Percentiles rank a stretch among this genome's conserved stretches.
Evolutionary conservation across 2,797 vertebrate species (phyloP).

Genomic region (Stomatorhinus walkeri): DNA sequence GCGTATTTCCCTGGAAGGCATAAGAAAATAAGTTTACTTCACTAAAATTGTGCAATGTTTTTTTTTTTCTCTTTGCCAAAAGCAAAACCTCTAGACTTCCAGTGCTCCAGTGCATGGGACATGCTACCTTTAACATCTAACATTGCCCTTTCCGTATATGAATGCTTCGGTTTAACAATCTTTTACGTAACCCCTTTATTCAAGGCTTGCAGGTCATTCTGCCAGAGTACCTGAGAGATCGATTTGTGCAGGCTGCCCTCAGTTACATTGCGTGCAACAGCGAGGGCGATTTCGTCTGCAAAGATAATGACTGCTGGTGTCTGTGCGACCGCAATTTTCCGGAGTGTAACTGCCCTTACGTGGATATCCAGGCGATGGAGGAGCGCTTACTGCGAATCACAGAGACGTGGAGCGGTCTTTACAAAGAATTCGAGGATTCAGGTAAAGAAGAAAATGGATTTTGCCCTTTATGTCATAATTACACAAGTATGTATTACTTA

Average conservation of each 20-base stretch:
- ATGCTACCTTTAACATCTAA: neutral
- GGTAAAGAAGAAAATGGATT: constrained; percentile 53
- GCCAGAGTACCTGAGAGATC: constrained; percentile 83
- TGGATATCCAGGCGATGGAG: constrained; percentile 96
- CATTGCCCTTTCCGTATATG: neutral
- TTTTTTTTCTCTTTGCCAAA: neutral
- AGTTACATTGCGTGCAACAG: constrained; percentile 95
- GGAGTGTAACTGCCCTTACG: constrained; percentile 92
- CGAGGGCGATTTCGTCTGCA: constrained; percentile 89
- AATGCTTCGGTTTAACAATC: neutral
- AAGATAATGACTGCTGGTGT: constrained; percentile 92
- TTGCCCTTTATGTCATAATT: constrained; percentile 23
- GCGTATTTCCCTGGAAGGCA: neutral
- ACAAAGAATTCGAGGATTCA: constrained; percentile 89
- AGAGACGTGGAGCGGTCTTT: constrained; percentile 79
- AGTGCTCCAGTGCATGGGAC: neutral
- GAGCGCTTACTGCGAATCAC: constrained; percentile 82
- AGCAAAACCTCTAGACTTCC: neutral
- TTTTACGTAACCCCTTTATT: constrained; percentile 20
- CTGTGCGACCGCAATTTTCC: constrained; percentile 79
- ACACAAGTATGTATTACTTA: constrained; percentile 34
- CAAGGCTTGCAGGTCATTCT: constrained; percentile 89
- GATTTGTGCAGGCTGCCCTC: constrained; percentile 86
- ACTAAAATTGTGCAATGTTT: neutral
- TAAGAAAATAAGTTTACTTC: neutral